Base-by-base conservation (phyloP, 1,140 invertebrate genomes). In the Penaeus indicus region DNA sequence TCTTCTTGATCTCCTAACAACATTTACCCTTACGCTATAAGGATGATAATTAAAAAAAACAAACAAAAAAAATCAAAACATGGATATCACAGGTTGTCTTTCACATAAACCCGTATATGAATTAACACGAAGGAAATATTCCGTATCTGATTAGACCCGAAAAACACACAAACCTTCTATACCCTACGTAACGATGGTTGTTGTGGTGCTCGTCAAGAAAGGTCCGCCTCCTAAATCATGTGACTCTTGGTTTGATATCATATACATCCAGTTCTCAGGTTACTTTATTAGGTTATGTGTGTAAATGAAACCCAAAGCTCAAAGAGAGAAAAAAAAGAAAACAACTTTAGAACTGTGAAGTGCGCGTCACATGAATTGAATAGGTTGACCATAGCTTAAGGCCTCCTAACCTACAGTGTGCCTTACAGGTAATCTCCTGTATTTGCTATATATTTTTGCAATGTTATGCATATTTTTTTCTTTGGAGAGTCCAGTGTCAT, bases 201-300 rank as follows among this genome's bases (percentile, higher is more conserved):
- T 88, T 62, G 67, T 83, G 87, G 87, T 88, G 87, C 69, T 84
- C 87, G 87, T 84, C 81, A 84, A 22, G 27, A 67, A 42, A 27
- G 69, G 61, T 42, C 78, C 47, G 77, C 77, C 77, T 47, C 38
- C 77, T 80, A 25, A 25, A 80, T 60, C 32, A 42, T 79, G 75
- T 67, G 78, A 47, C 63, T 47, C 61, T 25, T 25, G 63, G 7
- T 22, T 54, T 47, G 42, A 47, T 47, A 69, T 67, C 32, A 47
- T 64, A 25, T 54, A 25, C 63, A 60, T 47, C 32, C 72, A 32
- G 27, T n/a, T 27, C 42, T 27, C 27, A 75, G 25, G 42, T 19
- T 75, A 38, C 18, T 4, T 27, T 27, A 27, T 27, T 38, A 11
- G 16, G 27, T 19, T 32, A 81, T 81, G 61, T 81, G 61, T 61